These are phyloP conservation scores for Corythaeola cristata DNA, from an alignment of 2,113 vertebrate genomes.

Conservation along the genomic window DNA sequence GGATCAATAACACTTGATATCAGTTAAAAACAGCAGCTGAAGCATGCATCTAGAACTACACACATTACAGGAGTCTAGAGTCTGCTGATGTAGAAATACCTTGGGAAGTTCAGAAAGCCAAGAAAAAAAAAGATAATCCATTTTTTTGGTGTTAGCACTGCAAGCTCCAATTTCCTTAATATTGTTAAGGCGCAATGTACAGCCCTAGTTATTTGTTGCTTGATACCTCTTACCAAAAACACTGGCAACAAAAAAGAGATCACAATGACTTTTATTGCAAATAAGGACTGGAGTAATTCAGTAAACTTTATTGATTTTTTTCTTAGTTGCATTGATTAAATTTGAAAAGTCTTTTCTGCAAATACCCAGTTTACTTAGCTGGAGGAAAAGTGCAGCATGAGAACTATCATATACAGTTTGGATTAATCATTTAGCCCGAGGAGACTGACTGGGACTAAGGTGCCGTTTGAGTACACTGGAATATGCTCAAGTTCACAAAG, in stretches of 20 bases:
- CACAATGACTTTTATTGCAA: neutral
- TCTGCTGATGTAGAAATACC: neutral
- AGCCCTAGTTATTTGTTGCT: neutral
- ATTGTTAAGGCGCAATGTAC: neutral
- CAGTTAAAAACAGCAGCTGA: neutral
- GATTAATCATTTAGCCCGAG: neutral
- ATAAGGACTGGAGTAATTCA: neutral
- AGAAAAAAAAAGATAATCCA: fast-evolving
- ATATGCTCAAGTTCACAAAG: neutral
- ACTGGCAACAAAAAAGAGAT: neutral
- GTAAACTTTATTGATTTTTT: neutral
- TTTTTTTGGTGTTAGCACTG: neutral
- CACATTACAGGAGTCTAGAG: neutral
- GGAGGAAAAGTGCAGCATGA: neutral
- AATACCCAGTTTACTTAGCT: neutral
- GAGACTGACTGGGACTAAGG: neutral
- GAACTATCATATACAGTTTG: neutral
- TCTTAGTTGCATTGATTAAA: conserved; percentile 2
- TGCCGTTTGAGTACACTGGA: neutral
- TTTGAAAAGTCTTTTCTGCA: conserved; percentile 17
- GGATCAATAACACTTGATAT: neutral
- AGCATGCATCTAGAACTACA: neutral
- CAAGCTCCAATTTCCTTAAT: neutral
- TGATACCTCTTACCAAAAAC: neutral
- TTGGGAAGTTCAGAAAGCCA: neutral